Percentiles rank a stretch among this genome's conserved stretches.
Evolutionary conservation across 2,888 invertebrate species (phyloP).

Genomic region (Amblyjoppa proteus): DNA sequence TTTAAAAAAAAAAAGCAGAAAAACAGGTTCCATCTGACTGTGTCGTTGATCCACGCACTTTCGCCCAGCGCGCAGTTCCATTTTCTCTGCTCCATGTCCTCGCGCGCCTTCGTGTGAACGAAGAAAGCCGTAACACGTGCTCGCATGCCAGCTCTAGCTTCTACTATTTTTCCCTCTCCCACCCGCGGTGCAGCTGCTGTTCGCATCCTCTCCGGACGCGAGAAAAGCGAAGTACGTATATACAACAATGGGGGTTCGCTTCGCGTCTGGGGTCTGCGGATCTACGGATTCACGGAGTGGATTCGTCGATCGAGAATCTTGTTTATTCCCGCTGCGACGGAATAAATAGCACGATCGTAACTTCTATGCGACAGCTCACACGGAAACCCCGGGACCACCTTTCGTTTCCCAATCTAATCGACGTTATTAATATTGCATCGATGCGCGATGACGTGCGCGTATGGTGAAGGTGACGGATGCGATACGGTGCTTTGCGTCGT

Average conservation of each 20-base stretch:
- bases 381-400: constrained; percentile 59
- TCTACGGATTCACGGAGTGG: constrained; percentile 37
- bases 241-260: constrained; percentile 27
- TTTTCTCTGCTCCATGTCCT: constrained; percentile 38
- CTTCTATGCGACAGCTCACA: constrained; percentile 37
- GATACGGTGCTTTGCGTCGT: neutral
- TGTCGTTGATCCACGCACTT: constrained; percentile 53
- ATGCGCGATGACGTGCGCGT: constrained; percentile 43
- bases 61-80: constrained; percentile 43
- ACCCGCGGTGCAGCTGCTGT: constrained; percentile 55
- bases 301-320: constrained; percentile 62
- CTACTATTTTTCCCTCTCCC: constrained; percentile 34
- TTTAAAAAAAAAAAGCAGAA: neutral
- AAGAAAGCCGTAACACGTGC: constrained; percentile 63
- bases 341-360: constrained; percentile 46
- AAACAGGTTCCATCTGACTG: constrained; percentile 50
- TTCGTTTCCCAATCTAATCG: constrained; percentile 74
- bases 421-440: constrained; percentile 82
- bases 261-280: constrained; percentile 14
- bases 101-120: constrained; percentile 62
- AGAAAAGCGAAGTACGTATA: constrained; percentile 15
- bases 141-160: constrained; percentile 23
- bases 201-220: constrained; percentile 25
- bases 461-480: neutral
- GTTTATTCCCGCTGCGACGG: constrained; percentile 55